A percentile compares a stretch with the other conserved stretches of the same genome.
phyloP scores from a whole-genome alignment of 1,140 invertebrate species.

The Monomorium pharaonis region DNA sequence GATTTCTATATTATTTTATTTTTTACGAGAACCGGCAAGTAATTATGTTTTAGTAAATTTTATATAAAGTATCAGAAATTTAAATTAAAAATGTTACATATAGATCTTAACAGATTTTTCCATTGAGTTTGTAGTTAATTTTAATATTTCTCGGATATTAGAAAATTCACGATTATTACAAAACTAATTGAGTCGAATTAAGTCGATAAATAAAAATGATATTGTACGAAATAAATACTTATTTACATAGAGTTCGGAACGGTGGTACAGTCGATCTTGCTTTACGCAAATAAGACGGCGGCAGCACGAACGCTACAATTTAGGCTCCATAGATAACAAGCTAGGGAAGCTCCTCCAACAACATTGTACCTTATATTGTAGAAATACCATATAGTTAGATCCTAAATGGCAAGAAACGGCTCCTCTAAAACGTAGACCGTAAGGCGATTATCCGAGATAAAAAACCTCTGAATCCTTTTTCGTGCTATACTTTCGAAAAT shows the following conservation, averaged over 20 bases:
- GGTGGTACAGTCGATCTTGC: slow-evolving; percentile 56
- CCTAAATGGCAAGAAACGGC: slow-evolving; percentile 61
- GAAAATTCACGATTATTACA: not conserved
- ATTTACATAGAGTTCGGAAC: slow-evolving; percentile 43
- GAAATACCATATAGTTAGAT: slow-evolving; percentile 61
- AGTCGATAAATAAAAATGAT: not conserved
- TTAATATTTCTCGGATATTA: not conserved
- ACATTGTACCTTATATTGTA: slow-evolving; percentile 64
- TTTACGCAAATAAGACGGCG: slow-evolving; percentile 60
- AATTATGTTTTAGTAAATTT: not conserved
- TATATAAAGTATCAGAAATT: not conserved
- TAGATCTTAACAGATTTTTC: not conserved
- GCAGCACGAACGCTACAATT: slow-evolving; percentile 70
- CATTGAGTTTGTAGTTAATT: not conserved
- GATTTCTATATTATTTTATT: not conserved
- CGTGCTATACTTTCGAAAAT: slow-evolving; percentile 45
- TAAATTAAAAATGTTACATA: not conserved
- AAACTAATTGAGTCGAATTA: slow-evolving; percentile 6
- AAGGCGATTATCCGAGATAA: slow-evolving; percentile 25
- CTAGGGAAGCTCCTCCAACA: slow-evolving; percentile 50
- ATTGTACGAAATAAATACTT: slow-evolving; percentile 26
- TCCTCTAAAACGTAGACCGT: slow-evolving; percentile 24
- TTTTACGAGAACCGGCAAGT: not conserved
- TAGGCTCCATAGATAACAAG: slow-evolving; percentile 63
- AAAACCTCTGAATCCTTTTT: slow-evolving; percentile 52